These are phyloP conservation scores for Chondrosia reniformis DNA, from an alignment of 37 sponge, comb jelly and placozoan genomes.

Conservation along the genomic window DNA sequence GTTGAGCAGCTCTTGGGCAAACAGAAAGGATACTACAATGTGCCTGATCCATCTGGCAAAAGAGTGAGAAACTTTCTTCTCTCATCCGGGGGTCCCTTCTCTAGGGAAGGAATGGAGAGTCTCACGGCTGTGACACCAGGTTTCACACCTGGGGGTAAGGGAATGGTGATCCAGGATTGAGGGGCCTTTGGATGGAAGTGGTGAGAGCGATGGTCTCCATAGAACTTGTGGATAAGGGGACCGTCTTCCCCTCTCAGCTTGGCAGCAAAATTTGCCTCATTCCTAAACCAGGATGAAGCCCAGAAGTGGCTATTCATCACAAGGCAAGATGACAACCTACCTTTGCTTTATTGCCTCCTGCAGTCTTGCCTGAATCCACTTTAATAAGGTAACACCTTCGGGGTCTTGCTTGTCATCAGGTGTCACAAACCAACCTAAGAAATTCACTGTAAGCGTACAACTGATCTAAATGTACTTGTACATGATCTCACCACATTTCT, in stretches of 20 bases:
- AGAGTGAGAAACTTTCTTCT: slow-evolving; percentile 31
- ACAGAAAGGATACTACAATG: slow-evolving; percentile 50
- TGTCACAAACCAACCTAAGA: slow-evolving; percentile 66
- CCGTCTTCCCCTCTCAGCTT: slow-evolving; percentile 66
- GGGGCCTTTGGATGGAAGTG: neutral
- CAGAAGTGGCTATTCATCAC: neutral
- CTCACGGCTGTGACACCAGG: slow-evolving; percentile 18
- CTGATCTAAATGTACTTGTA: no score
- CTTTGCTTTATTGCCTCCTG: slow-evolving; percentile 58
- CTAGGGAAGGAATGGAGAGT: neutral
- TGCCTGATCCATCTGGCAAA: slow-evolving; percentile 72
- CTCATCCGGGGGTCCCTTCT: slow-evolving; percentile 8
- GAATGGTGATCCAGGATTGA: neutral
- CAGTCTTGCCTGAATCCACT: slow-evolving; percentile 58
- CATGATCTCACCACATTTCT: slow-evolving; percentile 2
- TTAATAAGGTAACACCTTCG: slow-evolving; percentile 64
- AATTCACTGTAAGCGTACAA: no score
- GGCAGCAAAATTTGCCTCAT: slow-evolving; percentile 44
- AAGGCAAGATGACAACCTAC: slow-evolving; percentile 17
- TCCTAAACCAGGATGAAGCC: slow-evolving; percentile 15
- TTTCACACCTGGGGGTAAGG: neutral
- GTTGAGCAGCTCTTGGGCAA: no score
- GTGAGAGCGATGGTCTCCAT: slow-evolving; percentile 38
- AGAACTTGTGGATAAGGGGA: slow-evolving; percentile 51
- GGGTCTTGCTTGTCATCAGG: slow-evolving; percentile 68